Percentiles rank a stretch among this genome's conserved stretches.
Evolutionary conservation across 2,113 vertebrate species (phyloP).

Genomic region (Ursus arctos): DNA sequence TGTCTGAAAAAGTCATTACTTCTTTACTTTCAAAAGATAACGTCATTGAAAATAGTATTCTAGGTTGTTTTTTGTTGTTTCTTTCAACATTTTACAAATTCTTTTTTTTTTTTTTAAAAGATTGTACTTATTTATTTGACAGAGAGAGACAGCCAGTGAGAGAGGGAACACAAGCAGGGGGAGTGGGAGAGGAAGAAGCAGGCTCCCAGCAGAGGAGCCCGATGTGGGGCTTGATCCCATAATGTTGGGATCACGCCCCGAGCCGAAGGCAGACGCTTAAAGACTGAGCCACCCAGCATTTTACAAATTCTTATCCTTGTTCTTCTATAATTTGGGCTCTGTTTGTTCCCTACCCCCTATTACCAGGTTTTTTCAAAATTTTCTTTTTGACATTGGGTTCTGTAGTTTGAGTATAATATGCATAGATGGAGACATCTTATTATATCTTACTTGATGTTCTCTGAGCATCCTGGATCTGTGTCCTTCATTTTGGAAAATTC

Average conservation of each 20-base stretch:
- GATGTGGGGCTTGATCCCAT: no score
- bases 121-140: no score
- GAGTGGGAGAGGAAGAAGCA: no score
- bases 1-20: background rate
- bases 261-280: no score
- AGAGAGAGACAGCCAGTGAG: no score
- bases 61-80: background rate
- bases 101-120: background rate
- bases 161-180: no score
- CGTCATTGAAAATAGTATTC: background rate
- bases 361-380: background rate
- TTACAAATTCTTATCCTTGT: background rate
- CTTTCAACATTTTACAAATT: background rate
- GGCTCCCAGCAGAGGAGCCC: no score
- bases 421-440: background rate
- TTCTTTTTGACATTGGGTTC: background rate
- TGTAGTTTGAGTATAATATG: background rate
- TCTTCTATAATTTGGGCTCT: background rate
- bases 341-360: background rate
- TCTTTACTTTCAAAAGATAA: background rate
- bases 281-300: background rate
- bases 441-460: background rate
- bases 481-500: background rate
- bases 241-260: no score
- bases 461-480: background rate